These are phyloP conservation scores for Mayetiola destructor DNA, from an alignment of 2,888 invertebrate species.

Conservation along the genomic window DNA sequence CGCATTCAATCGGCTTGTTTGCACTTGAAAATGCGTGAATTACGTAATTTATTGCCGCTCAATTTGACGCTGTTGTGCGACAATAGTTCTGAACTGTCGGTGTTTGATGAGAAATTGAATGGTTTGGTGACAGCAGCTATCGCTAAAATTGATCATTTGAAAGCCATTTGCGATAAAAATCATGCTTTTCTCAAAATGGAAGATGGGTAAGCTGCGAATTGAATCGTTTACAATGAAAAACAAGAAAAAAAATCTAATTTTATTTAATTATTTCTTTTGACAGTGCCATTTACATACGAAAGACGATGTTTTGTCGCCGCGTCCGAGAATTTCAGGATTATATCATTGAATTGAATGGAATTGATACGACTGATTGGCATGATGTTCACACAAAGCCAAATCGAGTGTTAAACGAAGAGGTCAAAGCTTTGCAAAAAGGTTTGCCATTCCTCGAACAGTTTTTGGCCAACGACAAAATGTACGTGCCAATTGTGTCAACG, in stretches of 20 bases:
- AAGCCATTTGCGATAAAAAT: neutral
- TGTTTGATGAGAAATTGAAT: neutral
- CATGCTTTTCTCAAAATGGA: neutral
- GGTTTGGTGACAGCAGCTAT: neutral
- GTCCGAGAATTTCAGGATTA: neutral
- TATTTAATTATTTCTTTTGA: neutral
- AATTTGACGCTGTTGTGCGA: neutral
- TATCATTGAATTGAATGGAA: neutral
- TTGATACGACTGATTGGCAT: neutral
- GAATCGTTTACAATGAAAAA: neutral
- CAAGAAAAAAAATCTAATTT: neutral
- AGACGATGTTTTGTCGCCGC: neutral
- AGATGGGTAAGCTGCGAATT: neutral
- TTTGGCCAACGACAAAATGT: neutral
- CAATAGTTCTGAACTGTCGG: neutral
- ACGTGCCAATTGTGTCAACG: conserved; percentile 5
- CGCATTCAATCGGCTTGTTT: too few relatives aligned
- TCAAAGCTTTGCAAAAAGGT: neutral
- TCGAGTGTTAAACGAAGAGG: neutral
- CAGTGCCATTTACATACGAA: neutral
- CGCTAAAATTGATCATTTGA: neutral
- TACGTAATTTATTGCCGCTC: neutral
- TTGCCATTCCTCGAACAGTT: neutral
- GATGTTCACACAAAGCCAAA: neutral
- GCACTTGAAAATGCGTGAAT: neutral